Evolutionary conservation across 2,797 vertebrate genomes (phyloP), one percentile per base, ranked within the genome.

Genomic region (Fistularia commersonii): DNA sequence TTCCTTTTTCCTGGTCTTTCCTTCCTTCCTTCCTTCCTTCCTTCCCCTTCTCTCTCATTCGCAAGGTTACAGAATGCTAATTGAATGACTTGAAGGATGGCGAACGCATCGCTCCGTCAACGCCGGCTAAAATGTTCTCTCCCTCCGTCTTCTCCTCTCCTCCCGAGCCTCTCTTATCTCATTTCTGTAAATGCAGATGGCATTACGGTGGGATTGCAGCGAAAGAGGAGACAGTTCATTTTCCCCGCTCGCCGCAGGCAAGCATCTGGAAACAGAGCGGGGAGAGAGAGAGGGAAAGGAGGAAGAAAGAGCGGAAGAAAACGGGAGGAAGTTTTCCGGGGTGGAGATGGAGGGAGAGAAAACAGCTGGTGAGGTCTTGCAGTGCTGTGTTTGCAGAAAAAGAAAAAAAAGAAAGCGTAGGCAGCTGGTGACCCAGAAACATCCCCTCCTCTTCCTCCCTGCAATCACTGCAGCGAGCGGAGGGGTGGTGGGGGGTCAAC

Each of bases 351-450:
- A 66, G 72, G 49, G 68, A 77, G 69, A 64, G 74, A 67, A 79
- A 88, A 80, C 84, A 84, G 80, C 83, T 86, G 86, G 81, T 82
- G 76, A 82, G 75, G 67, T 79, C 77, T 77, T 51, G 53, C 76
- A 53, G 54, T 86, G 87, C 85, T 84, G 83, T 64, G 79, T 78
- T 71, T 79, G 81, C 83, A 83, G n/a, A n/a, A n/a, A n/a, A n/a
- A n/a, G n/a, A n/a, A n/a, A n/a, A n/a, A n/a, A n/a, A n/a, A n/a
- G 67, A 82, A 83, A 83, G 72, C 13, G 61, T 48, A 71, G 79
- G 73, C 80, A 86, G 82, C 86, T 81, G 82, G 75, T 88, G 86
- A 86, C 83, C 86, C 82, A 86, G 84, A 86, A 87, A 86, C 66
- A 66, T 77, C 64, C 73, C 72, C 70, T 61, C 48, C 49, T 70